Evolutionary conservation across 2,113 vertebrate genomes (phyloP).

Genomic region (Dicentrarchus labrax): DNA sequence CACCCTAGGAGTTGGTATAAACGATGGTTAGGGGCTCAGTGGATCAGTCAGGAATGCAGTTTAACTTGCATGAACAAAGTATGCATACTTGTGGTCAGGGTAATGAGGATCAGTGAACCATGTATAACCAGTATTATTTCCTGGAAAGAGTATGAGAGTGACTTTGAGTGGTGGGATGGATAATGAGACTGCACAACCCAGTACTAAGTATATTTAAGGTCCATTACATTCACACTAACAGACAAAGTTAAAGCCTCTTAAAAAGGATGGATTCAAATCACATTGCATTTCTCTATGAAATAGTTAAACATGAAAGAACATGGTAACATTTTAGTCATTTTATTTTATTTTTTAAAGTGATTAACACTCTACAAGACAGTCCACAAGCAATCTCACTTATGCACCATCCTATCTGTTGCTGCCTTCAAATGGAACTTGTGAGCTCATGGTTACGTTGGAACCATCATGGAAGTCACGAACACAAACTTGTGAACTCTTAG

Average conservation of each 20-base stretch:
- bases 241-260: neutral
- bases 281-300: neutral
- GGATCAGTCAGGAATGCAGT: conserved; percentile 9
- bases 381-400: too few relatives aligned
- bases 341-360: too few relatives aligned
- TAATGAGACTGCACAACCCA: neutral
- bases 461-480: too few relatives aligned
- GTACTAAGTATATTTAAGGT: neutral
- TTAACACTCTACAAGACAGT: too few relatives aligned
- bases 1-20: neutral
- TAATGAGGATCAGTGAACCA: neutral
- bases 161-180: neutral
- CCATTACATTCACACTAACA: neutral
- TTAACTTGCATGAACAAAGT: conserved; percentile 1
- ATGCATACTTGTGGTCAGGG: neutral
- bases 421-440: too few relatives aligned
- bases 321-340: too few relatives aligned
- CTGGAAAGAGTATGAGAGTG: conserved; percentile 8
- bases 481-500: too few relatives aligned
- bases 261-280: too few relatives aligned
- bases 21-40: neutral
- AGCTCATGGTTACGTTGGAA: too few relatives aligned
- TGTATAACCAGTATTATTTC: conserved; percentile 3
- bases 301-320: neutral
- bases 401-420: too few relatives aligned